Evolutionary conservation across 2,888 invertebrate species (phyloP).

Genomic region (Zygothrica quintamaculata): DNA sequence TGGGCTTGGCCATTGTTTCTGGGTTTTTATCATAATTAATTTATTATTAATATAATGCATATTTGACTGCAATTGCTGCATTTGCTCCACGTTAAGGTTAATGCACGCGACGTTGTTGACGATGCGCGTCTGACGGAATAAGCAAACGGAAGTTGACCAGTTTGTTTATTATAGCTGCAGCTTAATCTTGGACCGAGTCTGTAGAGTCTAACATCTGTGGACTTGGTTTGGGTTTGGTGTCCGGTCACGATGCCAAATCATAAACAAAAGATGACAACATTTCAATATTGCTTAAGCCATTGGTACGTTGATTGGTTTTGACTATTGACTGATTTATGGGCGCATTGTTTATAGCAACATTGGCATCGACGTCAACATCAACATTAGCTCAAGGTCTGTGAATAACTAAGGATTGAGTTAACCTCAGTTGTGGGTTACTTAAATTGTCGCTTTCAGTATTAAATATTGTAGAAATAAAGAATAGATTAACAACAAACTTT

Average conservation of each 20-base stretch:
- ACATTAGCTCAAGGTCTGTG: constrained; percentile 6
- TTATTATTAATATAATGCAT: constrained; percentile 45
- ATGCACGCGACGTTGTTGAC: constrained; percentile 56
- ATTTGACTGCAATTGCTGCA: constrained; percentile 34
- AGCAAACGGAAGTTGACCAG: constrained; percentile 63
- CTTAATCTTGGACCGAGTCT: background rate
- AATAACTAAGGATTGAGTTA: background rate
- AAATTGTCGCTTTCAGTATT: too few relatives aligned
- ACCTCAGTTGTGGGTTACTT: background rate
- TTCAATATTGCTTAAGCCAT: constrained; percentile 46
- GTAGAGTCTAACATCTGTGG: background rate
- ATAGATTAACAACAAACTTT: too few relatives aligned
- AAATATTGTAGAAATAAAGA: too few relatives aligned
- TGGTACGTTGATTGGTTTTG: constrained; percentile 31
- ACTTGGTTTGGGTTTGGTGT: background rate
- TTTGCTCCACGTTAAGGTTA: constrained; percentile 53
- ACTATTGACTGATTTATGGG: constrained; percentile 55
- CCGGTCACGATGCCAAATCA: constrained; percentile 57
- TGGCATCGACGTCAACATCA: too few relatives aligned
- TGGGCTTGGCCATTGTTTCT: constrained; percentile 63
- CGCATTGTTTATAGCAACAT: constrained; percentile 40
- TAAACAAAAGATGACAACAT: constrained; percentile 56
- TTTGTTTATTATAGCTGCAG: constrained; percentile 6
- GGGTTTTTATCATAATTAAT: constrained; percentile 15
- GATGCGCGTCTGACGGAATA: constrained; percentile 25